Conservation (phyloP, 1,140 invertebrate genomes). For the Ditylenchus dipsaci region DNA sequence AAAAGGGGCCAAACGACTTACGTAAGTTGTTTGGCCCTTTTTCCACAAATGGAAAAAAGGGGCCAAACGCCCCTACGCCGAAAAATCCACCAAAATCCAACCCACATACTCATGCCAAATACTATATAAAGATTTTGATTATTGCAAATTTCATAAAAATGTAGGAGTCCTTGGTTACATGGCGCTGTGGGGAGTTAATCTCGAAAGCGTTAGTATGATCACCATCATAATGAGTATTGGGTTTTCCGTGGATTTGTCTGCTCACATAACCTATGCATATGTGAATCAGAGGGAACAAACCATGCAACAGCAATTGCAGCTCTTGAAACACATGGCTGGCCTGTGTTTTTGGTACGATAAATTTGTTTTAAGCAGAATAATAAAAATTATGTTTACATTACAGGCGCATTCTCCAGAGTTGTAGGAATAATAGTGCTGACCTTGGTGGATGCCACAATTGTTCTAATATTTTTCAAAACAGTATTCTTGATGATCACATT, state of each 20-base stretch:
- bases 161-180: conserved; percentile 73
- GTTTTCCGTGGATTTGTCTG: conserved; percentile 80
- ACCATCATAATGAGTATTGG: conserved; percentile 74
- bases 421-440: conserved; percentile 53
- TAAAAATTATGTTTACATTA: conserved; percentile 1
- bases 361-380: neutral
- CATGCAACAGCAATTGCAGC: conserved; percentile 66
- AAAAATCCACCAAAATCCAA: no score
- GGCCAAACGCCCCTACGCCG: no score
- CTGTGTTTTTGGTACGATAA: conserved; percentile 75
- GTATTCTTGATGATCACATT: conserved; percentile 50
- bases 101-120: no score
- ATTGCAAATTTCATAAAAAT: no score
- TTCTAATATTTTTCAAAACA: conserved; percentile 52
- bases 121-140: no score
- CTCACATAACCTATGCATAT: conserved; percentile 71
- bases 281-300: conserved; percentile 56
- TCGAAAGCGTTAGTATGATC: conserved; percentile 80
- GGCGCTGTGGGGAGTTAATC: conserved; percentile 75
- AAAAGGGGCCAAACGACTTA: no score
- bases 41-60: no score
- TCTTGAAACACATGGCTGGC: conserved; percentile 74
- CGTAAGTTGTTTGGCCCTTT: no score
- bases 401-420: conserved; percentile 55
- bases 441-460: conserved; percentile 55